Evolutionary conservation across 2,113 vertebrate genomes (phyloP).

Genomic region (Halichoeres trimaculatus): DNA sequence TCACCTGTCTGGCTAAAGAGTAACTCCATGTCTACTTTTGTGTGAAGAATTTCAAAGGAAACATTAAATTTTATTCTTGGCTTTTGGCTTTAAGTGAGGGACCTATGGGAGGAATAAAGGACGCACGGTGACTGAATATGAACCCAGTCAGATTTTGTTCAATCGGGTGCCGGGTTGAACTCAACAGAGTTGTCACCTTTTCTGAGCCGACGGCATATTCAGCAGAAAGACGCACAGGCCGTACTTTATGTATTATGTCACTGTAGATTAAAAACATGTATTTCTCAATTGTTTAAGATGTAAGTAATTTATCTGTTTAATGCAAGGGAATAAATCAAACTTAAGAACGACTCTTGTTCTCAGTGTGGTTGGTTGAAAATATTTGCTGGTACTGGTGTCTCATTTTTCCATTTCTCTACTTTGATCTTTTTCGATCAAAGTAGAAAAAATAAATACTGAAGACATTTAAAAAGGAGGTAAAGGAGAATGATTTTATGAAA

Average conservation of each 20-base stretch:
- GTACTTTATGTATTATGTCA: slow-evolving; percentile 72
- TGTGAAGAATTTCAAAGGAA: slow-evolving; percentile 70
- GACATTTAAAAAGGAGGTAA: no score
- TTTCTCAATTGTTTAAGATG: slow-evolving; percentile 82
- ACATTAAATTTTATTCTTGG: slow-evolving; percentile 53
- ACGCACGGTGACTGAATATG: slow-evolving; percentile 28
- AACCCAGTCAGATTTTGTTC: slow-evolving; percentile 21
- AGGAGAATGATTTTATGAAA: no score
- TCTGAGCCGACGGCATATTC: slow-evolving; percentile 29
- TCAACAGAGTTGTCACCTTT: slow-evolving; percentile 21
- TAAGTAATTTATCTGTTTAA: slow-evolving; percentile 86
- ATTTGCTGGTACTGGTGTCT: background rate
- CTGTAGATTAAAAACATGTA: slow-evolving; percentile 76
- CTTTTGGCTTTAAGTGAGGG: slow-evolving; percentile 54
- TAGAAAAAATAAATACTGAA: no score
- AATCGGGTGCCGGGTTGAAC: slow-evolving; percentile 19
- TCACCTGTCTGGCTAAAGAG: slow-evolving; percentile 71
- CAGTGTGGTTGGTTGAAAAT: slow-evolving; percentile 41
- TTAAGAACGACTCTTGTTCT: slow-evolving; percentile 59
- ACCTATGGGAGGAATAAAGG: slow-evolving; percentile 37
- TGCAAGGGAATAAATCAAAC: slow-evolving; percentile 83
- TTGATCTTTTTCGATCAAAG: no score
- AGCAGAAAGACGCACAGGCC: slow-evolving; percentile 30
- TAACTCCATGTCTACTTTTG: slow-evolving; percentile 77
- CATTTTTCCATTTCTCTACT: background rate